Conservation (phyloP, 1,140 invertebrate genomes). For the Melanaphis sacchari region DNA sequence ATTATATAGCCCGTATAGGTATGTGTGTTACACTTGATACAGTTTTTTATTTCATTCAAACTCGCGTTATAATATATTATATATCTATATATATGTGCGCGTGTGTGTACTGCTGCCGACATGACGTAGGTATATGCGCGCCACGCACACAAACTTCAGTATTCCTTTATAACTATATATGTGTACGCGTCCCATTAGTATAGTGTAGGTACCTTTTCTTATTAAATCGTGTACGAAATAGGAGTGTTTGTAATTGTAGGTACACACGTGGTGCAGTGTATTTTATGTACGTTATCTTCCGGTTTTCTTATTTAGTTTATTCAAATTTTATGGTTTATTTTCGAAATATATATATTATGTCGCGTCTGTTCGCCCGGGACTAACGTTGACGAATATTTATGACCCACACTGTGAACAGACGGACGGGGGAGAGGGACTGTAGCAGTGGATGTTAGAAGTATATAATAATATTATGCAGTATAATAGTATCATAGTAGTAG, state of each 20-base stretch:
- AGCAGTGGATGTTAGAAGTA: not conserved
- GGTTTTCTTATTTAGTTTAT: not conserved
- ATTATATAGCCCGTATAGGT: too few relatives aligned
- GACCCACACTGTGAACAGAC: not conserved
- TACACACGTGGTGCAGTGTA: not conserved
- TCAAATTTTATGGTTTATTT: conserved; percentile 43
- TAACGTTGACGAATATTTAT: conserved; percentile 54
- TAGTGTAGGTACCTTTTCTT: not conserved
- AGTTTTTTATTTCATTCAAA: conserved; percentile 5
- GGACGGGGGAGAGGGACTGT: not conserved
- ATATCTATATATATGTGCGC: not conserved
- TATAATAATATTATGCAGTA: not conserved
- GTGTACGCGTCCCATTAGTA: not conserved
- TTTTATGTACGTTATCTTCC: conserved; percentile 12
- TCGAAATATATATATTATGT: conserved; percentile 28
- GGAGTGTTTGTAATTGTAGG: conserved; percentile 34
- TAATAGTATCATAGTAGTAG: not conserved
- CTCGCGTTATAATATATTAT: not conserved
- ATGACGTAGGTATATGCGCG: not conserved
- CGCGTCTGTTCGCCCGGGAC: not conserved
- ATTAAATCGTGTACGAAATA: conserved; percentile 34
- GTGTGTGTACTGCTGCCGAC: not conserved
- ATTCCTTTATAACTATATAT: not conserved
- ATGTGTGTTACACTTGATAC: not conserved
- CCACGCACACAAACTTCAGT: not conserved